phyloP scores from a whole-genome alignment of 2,888 invertebrate genomes.

The Boloria selene region DNA sequence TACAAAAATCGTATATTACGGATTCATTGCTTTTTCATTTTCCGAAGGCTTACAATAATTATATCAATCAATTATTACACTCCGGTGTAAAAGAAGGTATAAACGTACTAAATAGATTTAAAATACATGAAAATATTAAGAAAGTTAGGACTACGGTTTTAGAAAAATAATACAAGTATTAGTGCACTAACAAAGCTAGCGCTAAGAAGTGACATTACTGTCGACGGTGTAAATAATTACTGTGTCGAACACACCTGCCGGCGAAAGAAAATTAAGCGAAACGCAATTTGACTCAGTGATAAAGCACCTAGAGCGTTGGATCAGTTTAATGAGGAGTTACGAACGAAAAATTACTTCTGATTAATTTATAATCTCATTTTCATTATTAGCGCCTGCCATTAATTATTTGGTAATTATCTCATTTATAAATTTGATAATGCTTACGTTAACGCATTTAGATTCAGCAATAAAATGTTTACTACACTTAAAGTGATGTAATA shows the following conservation, averaged over 20 bases:
- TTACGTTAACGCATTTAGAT: constrained; percentile 41
- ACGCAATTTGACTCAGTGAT: constrained; percentile 83
- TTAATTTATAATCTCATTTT: constrained; percentile 66
- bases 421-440: constrained; percentile 49
- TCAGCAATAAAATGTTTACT: constrained; percentile 30
- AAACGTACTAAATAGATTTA: too few species aligned
- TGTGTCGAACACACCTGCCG: constrained; percentile 82
- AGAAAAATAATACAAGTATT: constrained; percentile 58
- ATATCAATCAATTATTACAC: too few species aligned
- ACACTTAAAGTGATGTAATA: constrained; percentile 43
- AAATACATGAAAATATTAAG: too few species aligned
- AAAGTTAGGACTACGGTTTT: not conserved
- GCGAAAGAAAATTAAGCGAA: constrained; percentile 82
- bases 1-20: too few species aligned
- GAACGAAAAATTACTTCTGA: constrained; percentile 73
- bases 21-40: too few species aligned
- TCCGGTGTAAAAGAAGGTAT: too few species aligned
- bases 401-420: constrained; percentile 56
- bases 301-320: constrained; percentile 75
- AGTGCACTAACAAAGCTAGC: constrained; percentile 51
- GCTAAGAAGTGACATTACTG: constrained; percentile 68
- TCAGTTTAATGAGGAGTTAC: constrained; percentile 79
- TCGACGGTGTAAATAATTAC: constrained; percentile 81
- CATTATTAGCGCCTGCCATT: constrained; percentile 59
- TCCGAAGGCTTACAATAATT: too few species aligned